Evolutionary conservation across 2,797 vertebrate genomes (phyloP), one percentile per base, ranked within the genome.

Genomic region (Serranus cabrilla): DNA sequence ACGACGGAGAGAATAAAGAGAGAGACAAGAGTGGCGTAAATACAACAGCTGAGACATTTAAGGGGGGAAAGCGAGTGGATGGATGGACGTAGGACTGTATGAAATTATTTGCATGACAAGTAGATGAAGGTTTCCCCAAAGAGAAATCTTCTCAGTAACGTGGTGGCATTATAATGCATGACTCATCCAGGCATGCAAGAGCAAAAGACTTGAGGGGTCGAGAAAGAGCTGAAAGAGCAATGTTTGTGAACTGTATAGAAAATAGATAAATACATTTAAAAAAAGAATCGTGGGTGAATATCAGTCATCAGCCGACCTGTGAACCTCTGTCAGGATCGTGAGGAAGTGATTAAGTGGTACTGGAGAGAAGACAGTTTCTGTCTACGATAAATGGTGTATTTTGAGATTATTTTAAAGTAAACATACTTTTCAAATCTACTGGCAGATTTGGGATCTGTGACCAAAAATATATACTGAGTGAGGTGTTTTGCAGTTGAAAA

Each of bases 31-130:
- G 52, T 16, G 45, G 42, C 14, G 12, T 34, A 16, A 47, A 17
- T 11, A 7, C 25, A 50, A 31, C n/a, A 10, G 20, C 31, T 49
- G 21, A 40, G n/a, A 54, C 12, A 40, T 2, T 25, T 27, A 6
- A 27, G 39, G 13, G 0, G 39, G 7, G 2, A 10, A 34, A 42
- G 2, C 12, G 7, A 18, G 17, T 6, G 46, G 45, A 14, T 8
- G 9, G 18, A 45, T n/a, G 31, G 52, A 55, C 59, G n/a, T 34
- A 64, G 16, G 42, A 52, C 42, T 31, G 14, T n/a, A 20, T 34
- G 3, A 62, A 43, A 64, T 50, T 11, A 61, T 61, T 51, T 71
- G 61, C 40, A 50, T 46, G 16, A 67, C n/a, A 71, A 68, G n/a
- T 37, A 27, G 45, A 51, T 51, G 14, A 55, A 23, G 46, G 10